These are phyloP conservation scores for Pseudopodoces humilis DNA, from an alignment of 2,113 vertebrate species.

Conservation along the genomic window DNA sequence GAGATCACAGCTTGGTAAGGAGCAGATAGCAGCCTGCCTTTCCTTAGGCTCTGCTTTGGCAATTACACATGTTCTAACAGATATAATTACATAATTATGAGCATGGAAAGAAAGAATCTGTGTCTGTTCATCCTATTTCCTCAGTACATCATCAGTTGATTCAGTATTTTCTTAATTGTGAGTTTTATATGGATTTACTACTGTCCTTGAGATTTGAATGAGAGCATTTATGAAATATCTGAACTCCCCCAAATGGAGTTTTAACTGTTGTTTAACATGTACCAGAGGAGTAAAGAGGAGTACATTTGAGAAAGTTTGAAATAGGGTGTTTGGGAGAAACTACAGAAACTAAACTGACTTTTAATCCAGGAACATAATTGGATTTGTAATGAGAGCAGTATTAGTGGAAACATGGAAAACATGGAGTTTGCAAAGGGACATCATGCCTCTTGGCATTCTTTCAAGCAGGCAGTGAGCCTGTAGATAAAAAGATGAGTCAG, in stretches of 20 bases:
- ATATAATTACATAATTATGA: neutral
- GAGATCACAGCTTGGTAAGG: neutral
- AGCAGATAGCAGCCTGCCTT: neutral
- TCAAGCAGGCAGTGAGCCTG: neutral
- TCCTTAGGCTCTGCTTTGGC: neutral
- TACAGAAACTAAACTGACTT: neutral
- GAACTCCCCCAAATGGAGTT: neutral
- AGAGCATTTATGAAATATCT: neutral
- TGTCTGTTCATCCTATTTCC: neutral
- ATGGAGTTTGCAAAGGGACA: neutral
- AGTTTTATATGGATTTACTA: neutral
- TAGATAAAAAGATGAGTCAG: neutral
- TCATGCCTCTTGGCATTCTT: neutral
- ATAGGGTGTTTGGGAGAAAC: neutral
- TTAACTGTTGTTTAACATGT: neutral
- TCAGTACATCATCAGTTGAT: neutral
- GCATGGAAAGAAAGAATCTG: neutral
- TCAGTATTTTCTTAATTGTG: neutral
- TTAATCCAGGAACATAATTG: neutral
- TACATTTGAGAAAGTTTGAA: neutral
- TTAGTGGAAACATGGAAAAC: neutral
- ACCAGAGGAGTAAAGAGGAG: neutral
- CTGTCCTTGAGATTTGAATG: neutral
- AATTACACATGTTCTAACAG: neutral
- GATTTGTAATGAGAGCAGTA: neutral